phyloP scores from a whole-genome alignment of 2,113 vertebrate species.

The Malurus alboscapulatus region DNA sequence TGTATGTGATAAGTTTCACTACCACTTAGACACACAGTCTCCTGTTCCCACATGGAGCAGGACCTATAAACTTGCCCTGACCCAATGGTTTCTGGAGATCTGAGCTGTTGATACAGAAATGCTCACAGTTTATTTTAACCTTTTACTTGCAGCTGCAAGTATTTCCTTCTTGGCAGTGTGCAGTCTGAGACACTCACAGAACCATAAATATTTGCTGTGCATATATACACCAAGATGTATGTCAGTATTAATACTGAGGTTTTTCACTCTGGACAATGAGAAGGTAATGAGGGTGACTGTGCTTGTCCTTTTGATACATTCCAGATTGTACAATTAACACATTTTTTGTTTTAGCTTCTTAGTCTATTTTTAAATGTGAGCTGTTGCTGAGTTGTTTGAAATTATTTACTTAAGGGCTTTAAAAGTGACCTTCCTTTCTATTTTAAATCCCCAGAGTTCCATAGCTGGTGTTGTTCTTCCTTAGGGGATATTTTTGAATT shows the following conservation, averaged over 20 bases:
- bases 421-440: slow-evolving; percentile 23
- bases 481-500: slow-evolving; percentile 26
- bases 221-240: background rate
- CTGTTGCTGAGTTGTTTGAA: slow-evolving; percentile 32
- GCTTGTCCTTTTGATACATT: background rate
- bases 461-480: slow-evolving; percentile 7
- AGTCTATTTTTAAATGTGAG: slow-evolving; percentile 1
- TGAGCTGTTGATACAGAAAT: background rate
- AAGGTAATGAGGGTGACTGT: background rate
- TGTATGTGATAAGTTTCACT: background rate
- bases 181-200: background rate
- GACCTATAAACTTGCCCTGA: background rate
- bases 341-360: slow-evolving; percentile 2
- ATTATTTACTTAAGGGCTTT: slow-evolving; percentile 18
- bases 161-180: background rate
- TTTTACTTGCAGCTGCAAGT: background rate
- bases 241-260: background rate
- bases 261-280: background rate
- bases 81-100: background rate
- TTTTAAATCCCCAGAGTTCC: slow-evolving; percentile 27
- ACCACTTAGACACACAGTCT: background rate
- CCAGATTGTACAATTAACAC: background rate
- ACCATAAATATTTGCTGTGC: background rate
- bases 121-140: background rate
- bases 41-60: background rate